Evolutionary conservation across 2,888 invertebrate genomes (phyloP).

Genomic region (Camponotus fellah): DNA sequence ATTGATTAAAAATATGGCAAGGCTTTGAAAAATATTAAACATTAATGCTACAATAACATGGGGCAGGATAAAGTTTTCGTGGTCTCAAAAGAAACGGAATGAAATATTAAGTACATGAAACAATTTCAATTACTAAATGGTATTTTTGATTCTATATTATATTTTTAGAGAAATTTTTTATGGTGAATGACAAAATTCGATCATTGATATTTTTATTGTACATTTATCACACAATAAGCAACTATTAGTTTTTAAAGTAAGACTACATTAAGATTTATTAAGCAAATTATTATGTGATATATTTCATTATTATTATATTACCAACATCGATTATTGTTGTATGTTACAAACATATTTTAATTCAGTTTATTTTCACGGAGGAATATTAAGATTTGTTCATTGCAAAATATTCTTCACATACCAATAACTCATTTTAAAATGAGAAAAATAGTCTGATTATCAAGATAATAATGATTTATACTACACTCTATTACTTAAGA

Average conservation of each 20-base stretch:
- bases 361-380: slow-evolving; percentile 1
- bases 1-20: slow-evolving; percentile 5
- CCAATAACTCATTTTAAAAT: slow-evolving; percentile 8
- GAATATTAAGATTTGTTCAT: slow-evolving; percentile 2
- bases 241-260: neutral
- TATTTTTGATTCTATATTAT: neutral
- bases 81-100: neutral
- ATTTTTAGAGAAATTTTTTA: slow-evolving; percentile 4
- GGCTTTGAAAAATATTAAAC: neutral
- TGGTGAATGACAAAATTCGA: neutral
- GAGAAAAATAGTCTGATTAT: slow-evolving; percentile 20
- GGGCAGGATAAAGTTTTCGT: neutral
- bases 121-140: neutral
- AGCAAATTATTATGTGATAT: slow-evolving; percentile 1
- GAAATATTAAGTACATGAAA: neutral
- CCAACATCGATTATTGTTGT: neutral
- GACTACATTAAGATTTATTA: neutral
- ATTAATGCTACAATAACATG: neutral
- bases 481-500: neutral
- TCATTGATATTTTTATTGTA: neutral
- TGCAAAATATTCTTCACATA: neutral
- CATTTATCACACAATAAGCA: neutral
- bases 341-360: neutral
- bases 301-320: neutral
- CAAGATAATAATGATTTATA: slow-evolving; percentile 35